Percentiles rank a stretch among this genome's conserved stretches.
phyloP scores from a whole-genome alignment of 2,797 vertebrate genomes.

The Miichthys miiuy region DNA sequence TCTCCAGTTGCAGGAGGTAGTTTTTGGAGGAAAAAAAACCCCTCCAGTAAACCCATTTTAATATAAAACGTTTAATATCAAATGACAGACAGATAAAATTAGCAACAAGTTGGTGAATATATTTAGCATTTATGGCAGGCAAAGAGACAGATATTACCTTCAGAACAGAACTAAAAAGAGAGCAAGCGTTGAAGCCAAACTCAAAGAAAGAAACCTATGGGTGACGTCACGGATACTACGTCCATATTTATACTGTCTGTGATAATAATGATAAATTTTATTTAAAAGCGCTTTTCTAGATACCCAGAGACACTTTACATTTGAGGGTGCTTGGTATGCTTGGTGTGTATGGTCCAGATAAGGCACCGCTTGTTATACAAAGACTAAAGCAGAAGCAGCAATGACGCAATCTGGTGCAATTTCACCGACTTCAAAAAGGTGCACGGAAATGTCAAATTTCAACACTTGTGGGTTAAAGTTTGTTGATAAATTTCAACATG shows the following conservation, averaged over 20 bases:
- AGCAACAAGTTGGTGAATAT: not conserved
- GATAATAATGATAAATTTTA: no score
- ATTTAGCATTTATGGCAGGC: not conserved
- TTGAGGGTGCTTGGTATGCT: no score
- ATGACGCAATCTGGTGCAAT: not conserved
- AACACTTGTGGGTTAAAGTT: not conserved
- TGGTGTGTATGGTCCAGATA: no score
- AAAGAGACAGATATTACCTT: no score
- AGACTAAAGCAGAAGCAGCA: not conserved
- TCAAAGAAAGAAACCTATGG: no score
- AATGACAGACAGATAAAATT: not conserved
- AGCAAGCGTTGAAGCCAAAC: no score
- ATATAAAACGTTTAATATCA: not conserved
- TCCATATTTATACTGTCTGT: no score
- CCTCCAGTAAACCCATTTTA: not conserved
- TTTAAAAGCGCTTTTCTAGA: no score
- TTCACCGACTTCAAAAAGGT: not conserved
- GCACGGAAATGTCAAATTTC: not conserved
- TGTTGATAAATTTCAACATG: no score
- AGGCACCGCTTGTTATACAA: not conserved
- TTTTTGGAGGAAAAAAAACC: not conserved
- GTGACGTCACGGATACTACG: no score
- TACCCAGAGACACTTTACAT: no score
- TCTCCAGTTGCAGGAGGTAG: not conserved
- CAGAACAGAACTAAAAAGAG: not conserved